Evolutionary conservation across 2,113 vertebrate species (phyloP), one percentile per base, ranked within the genome.

Genomic region (Leptosomus discolor): DNA sequence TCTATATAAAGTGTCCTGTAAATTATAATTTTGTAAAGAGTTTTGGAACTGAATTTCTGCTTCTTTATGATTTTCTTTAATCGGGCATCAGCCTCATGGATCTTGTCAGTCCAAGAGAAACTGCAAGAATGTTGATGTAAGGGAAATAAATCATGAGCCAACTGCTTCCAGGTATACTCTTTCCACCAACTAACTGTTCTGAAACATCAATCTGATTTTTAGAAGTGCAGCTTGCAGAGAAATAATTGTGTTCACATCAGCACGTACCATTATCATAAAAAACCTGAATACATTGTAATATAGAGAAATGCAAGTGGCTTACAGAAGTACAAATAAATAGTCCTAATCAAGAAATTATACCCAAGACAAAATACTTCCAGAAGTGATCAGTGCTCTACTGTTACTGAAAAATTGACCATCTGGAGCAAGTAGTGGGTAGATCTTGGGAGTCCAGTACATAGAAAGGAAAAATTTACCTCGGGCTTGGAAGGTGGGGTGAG

Each of bases 201-300:
- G 89, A 92, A 85, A 26, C 74, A 85, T 91, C 32, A 73, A 2
- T 83, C 77, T 89, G 93, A 57, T 90, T 96, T 95, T 81, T 51
- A 91, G 76, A 89, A 75, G 20, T 65, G 14, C 22, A 85, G 11
- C 53, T 92, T 89, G 20, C 27, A 70, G 43, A 69, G 30, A 61
- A 70, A 58, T 48, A 63, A 74, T 85, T 2, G 0, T 34, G 26
- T 85, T 96, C 69, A 48, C 2, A 4, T 60, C 11, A 91, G 20
- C 29, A 75, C 2, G 0, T 76, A 21, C 18, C 23, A 20, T 85
- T 79, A 36, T 46, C 18, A 34, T 90, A 8, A 78, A 43, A 60
- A 41, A 27, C 1, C 37, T 26, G n/a, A 74, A 58, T 64, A 36
- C 6, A 3, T 50, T 53, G 9, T 22, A 58, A n/a, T 36, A 53